Percentiles rank a stretch among this genome's conserved stretches.
phyloP scores from a whole-genome alignment of 2,888 invertebrate genomes.

The Strigamia crassipes region DNA sequence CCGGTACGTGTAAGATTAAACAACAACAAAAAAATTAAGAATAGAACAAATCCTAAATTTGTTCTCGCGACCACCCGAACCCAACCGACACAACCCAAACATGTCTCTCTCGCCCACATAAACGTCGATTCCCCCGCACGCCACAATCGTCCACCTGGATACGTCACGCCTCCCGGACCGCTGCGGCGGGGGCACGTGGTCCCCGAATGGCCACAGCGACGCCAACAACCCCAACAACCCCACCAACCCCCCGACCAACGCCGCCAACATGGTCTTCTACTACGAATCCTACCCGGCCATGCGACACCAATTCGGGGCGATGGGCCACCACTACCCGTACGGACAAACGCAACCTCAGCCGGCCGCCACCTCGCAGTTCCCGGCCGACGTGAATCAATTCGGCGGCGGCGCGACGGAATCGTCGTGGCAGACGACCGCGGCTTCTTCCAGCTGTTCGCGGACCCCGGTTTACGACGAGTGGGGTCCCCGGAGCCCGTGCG shows the following conservation, averaged over 20 bases:
- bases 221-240: too few species aligned
- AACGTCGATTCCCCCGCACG: too few species aligned
- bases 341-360: background rate
- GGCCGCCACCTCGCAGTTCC: background rate
- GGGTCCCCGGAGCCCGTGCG: background rate
- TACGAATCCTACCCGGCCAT: constrained; percentile 11
- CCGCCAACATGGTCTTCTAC: constrained; percentile 42
- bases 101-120: too few species aligned
- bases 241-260: background rate
- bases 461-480: background rate
- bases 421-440: background rate
- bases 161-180: background rate
- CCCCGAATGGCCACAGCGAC: background rate
- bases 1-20: too few species aligned
- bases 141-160: background rate
- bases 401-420: background rate
- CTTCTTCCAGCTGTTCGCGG: background rate
- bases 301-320: background rate
- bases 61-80: too few species aligned
- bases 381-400: background rate
- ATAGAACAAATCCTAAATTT: too few species aligned
- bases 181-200: constrained; percentile 18
- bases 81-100: too few species aligned
- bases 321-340: constrained; percentile 8
- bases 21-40: too few species aligned